phyloP scores from a whole-genome alignment of 2,797 vertebrate species.

The Tauraco hartlaubi region DNA sequence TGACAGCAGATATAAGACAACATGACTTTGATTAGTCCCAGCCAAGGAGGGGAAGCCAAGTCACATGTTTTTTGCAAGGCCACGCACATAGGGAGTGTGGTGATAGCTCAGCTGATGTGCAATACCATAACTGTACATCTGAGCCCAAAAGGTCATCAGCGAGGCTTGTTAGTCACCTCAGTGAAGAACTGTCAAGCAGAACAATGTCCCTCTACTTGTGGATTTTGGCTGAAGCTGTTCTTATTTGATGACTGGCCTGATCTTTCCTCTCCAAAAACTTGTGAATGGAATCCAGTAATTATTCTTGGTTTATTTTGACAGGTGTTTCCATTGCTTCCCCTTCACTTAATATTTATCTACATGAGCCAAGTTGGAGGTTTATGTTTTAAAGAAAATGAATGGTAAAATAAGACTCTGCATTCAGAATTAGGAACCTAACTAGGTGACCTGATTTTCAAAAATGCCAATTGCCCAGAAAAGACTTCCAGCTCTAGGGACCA shows the following conservation, averaged over 20 bases:
- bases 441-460: slow-evolving; percentile 48
- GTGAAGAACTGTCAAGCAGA: slow-evolving; percentile 36
- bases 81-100: neutral
- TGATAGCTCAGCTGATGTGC: neutral
- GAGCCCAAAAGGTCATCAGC: slow-evolving; percentile 37
- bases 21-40: slow-evolving; percentile 29
- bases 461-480: slow-evolving; percentile 40
- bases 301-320: slow-evolving; percentile 68
- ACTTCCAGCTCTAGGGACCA: slow-evolving; percentile 24
- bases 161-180: slow-evolving; percentile 56
- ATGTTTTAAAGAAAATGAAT: slow-evolving; percentile 53
- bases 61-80: slow-evolving; percentile 12
- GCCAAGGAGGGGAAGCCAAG: slow-evolving; percentile 15
- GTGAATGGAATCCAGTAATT: slow-evolving; percentile 52
- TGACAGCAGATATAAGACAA: slow-evolving; percentile 16
- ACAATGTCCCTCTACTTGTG: slow-evolving; percentile 56
- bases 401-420: slow-evolving; percentile 30
- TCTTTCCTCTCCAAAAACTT: slow-evolving; percentile 48
- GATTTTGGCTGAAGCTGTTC: slow-evolving; percentile 52
- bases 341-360: slow-evolving; percentile 45
- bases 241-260: slow-evolving; percentile 18
- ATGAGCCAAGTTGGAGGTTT: slow-evolving; percentile 49
- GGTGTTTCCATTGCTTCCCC: slow-evolving; percentile 52
- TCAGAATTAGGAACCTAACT: slow-evolving; percentile 33
- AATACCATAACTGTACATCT: neutral